Percentiles rank a stretch among this genome's conserved stretches.
phyloP scores from a whole-genome alignment of 2,113 vertebrate species.

The Elanoides forficatus region DNA sequence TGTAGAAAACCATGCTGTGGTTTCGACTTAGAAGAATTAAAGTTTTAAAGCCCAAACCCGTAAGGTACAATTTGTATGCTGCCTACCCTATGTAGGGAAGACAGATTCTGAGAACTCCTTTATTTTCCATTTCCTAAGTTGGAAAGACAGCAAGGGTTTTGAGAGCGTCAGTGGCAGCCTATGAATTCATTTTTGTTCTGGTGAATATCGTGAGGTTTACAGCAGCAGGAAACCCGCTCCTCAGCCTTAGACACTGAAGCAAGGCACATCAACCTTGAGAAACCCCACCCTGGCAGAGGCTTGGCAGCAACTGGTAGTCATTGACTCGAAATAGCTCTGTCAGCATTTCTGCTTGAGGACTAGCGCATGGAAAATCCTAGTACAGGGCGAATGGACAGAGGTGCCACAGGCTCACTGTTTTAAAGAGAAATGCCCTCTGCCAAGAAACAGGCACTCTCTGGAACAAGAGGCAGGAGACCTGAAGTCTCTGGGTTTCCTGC shows the following conservation, averaged over 20 bases:
- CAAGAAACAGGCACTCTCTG: neutral
- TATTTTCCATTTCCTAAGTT: neutral
- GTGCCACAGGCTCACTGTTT: neutral
- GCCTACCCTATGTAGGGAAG: neutral
- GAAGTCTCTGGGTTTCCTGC: neutral
- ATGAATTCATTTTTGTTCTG: neutral
- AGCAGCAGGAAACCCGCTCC: neutral
- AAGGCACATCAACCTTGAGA: neutral
- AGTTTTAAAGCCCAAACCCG: neutral
- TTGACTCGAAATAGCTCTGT: neutral
- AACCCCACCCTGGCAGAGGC: neutral
- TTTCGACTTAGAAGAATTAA: neutral
- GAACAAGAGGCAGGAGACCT: neutral
- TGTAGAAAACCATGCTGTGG: neutral
- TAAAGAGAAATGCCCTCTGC: neutral
- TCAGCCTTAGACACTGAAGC: neutral
- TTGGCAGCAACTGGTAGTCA: neutral
- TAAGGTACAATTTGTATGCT: neutral
- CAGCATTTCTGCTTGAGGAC: neutral
- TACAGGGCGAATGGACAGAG: neutral
- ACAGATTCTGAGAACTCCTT: neutral
- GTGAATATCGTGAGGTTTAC: neutral
- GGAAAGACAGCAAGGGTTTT: neutral
- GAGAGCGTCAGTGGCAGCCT: neutral
- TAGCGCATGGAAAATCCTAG: neutral